Conservation (phyloP, 1,140 invertebrate species). For the Ceratosolen fusciceps region DNA sequence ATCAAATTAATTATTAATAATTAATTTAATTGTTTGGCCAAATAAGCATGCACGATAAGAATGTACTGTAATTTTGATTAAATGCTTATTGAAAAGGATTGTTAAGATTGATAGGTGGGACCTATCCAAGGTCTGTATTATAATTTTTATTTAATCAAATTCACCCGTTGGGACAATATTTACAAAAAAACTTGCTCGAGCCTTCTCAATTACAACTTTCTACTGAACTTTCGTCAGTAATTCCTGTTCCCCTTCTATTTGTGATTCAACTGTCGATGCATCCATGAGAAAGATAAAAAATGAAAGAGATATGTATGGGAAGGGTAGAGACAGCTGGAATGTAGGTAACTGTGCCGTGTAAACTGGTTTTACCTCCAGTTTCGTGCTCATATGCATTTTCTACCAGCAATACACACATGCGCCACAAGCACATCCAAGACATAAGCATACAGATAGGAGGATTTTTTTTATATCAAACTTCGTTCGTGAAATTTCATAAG, state of each 20-base stretch:
- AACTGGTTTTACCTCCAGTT: neutral
- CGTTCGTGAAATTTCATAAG: too few species aligned
- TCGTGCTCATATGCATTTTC: conserved; percentile 3
- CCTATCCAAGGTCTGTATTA: neutral
- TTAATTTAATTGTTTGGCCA: too few species aligned
- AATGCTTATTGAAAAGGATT: too few species aligned
- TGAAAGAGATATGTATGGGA: neutral
- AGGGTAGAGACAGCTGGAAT: conserved; percentile 18
- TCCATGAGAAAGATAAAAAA: neutral
- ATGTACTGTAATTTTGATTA: too few species aligned
- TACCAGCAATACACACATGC: too few species aligned
- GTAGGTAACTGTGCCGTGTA: conserved; percentile 45
- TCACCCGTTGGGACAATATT: neutral
- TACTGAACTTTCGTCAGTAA: neutral
- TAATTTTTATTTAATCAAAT: neutral
- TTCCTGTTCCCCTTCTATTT: neutral
- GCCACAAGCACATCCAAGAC: too few species aligned
- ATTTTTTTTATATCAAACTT: too few species aligned
- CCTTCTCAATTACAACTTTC: neutral
- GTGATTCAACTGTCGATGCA: conserved; percentile 29
- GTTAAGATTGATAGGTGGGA: too few species aligned
- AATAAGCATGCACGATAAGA: too few species aligned
- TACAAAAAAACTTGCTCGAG: neutral
- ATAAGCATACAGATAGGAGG: too few species aligned
- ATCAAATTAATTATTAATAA: too few species aligned